Conservation (phyloP, 2,797 vertebrate species). For the Gymnodraco acuticeps region DNA sequence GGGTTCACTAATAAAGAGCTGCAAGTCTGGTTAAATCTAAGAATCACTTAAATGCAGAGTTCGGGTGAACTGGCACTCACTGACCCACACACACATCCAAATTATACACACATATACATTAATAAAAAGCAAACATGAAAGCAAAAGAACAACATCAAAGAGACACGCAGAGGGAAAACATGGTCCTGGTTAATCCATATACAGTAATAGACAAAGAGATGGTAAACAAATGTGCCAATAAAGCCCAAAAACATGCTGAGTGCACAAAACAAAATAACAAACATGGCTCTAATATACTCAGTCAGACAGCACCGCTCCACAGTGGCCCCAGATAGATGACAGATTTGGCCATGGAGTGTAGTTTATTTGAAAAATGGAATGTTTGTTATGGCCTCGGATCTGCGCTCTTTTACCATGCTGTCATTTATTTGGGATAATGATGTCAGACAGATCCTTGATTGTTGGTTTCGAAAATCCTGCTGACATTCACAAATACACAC, state of each 20-base stretch:
- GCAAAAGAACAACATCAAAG: not conserved
- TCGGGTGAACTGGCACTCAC: not conserved
- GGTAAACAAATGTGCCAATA: not conserved
- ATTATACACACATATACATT: not conserved
- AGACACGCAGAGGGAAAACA: conserved; percentile 10
- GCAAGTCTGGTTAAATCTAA: not conserved
- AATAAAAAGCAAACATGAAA: not conserved
- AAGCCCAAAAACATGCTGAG: conserved; percentile 32
- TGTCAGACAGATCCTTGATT: conserved; percentile 62
- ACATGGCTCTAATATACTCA: conserved; percentile 41
- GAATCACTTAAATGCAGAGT: not conserved
- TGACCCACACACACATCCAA: not conserved
- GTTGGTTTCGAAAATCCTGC: conserved; percentile 45
- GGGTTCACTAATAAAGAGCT: not conserved
- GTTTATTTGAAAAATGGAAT: conserved; percentile 67
- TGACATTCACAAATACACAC: conserved; percentile 11
- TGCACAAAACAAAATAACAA: conserved; percentile 43
- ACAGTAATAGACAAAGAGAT: conserved; percentile 7
- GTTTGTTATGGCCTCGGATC: conserved; percentile 63
- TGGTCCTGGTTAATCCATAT: conserved; percentile 15
- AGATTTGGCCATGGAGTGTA: conserved; percentile 39
- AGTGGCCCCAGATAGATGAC: conserved; percentile 50
- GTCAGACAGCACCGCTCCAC: conserved; percentile 45
- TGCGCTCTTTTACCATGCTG: conserved; percentile 59
- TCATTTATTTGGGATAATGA: conserved; percentile 66